Percentiles rank a stretch among this genome's conserved stretches.
phyloP scores from a whole-genome alignment of 1,140 invertebrate genomes.

The Bombus huntii region DNA sequence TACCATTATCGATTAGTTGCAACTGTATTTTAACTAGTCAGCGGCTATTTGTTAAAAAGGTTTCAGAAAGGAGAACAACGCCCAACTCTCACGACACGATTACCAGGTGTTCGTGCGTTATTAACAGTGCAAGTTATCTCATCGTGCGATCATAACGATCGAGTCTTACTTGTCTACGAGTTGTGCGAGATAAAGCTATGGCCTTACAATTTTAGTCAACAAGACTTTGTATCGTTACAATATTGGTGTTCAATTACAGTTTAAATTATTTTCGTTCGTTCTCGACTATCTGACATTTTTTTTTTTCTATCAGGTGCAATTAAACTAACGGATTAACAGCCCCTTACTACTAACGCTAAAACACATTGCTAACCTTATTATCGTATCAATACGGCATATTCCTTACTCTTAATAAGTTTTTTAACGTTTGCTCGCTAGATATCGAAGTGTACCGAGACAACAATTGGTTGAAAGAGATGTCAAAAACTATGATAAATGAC shows the following conservation, averaged over 20 bases:
- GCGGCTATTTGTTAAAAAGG: background rate
- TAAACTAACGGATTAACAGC: constrained; percentile 2
- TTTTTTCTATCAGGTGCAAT: background rate
- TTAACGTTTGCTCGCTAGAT: background rate
- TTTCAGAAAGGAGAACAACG: background rate
- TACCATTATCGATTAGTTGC: background rate
- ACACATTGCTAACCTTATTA: background rate
- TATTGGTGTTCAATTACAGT: constrained; percentile 83
- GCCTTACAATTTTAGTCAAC: constrained; percentile 26
- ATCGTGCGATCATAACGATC: constrained; percentile 11
- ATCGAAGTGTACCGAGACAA: background rate
- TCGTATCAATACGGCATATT: background rate
- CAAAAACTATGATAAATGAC: background rate
- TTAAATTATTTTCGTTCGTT: constrained; percentile 60
- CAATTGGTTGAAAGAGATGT: background rate
- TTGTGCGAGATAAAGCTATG: constrained; percentile 17
- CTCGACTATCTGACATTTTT: background rate
- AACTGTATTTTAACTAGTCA: background rate
- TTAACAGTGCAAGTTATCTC: constrained; percentile 30
- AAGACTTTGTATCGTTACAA: constrained; percentile 61
- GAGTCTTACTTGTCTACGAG: constrained; percentile 9
- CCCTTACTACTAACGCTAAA: constrained; percentile 12
- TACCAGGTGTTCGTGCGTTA: constrained; percentile 17
- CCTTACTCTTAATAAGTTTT: background rate
- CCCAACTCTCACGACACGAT: background rate